These are phyloP conservation scores for Melanargia galathea DNA, from an alignment of 2,888 invertebrate genomes.

Conservation along the genomic window DNA sequence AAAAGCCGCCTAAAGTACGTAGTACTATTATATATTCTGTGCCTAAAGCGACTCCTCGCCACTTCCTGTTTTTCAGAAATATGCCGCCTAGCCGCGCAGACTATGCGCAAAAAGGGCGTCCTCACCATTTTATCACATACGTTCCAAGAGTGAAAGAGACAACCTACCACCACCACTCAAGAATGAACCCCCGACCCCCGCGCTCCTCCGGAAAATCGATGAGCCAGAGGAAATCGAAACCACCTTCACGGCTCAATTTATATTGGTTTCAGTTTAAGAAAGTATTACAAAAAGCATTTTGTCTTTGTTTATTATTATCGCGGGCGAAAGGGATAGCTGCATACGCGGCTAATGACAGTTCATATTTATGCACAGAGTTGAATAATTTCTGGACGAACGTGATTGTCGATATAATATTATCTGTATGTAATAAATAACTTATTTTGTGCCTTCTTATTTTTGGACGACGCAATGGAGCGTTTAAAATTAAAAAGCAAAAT, in stretches of 20 bases:
- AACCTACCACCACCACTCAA: constrained; percentile 42
- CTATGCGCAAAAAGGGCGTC: constrained; percentile 80
- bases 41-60: constrained; percentile 48
- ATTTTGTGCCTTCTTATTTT: too few species aligned
- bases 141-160: constrained; percentile 64
- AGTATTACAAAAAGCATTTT: constrained; percentile 56
- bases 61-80: constrained; percentile 61
- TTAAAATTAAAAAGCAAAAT: constrained; percentile 21
- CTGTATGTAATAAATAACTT: constrained; percentile 31
- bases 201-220: constrained; percentile 44
- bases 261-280: constrained; percentile 46
- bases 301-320: constrained; percentile 65
- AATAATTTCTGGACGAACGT: constrained; percentile 46
- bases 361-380: constrained; percentile 50
- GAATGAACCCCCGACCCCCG: constrained; percentile 38
- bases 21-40: too few species aligned
- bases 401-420: constrained; percentile 42
- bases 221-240: constrained; percentile 39
- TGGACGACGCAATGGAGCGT: constrained; percentile 12
- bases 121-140: constrained; percentile 76
- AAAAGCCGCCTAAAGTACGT: background rate
- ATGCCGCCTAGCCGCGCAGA: constrained; percentile 80
- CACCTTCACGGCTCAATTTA: constrained; percentile 44
- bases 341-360: constrained; percentile 49
- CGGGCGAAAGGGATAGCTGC: constrained; percentile 53